phyloP scores from a whole-genome alignment of 1,140 invertebrate species.

The Atta colombica region DNA sequence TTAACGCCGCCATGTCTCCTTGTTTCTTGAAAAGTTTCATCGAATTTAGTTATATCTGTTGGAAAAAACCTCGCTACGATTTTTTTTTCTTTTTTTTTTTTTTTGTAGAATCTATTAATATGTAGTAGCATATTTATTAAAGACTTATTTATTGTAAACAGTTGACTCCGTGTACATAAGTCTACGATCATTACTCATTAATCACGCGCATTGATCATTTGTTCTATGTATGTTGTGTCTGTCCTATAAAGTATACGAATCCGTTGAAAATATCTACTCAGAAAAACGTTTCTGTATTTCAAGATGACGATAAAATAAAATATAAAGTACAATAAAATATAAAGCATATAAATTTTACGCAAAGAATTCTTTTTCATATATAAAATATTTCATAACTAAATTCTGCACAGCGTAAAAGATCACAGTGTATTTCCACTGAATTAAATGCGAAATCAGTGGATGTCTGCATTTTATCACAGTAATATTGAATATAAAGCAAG shows the following conservation, averaged over 20 bases:
- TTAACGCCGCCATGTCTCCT: constrained; percentile 28
- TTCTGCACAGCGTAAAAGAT: not conserved
- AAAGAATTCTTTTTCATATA: too few relatives aligned
- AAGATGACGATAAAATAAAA: constrained; percentile 2
- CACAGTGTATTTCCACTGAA: not conserved
- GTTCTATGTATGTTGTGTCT: constrained; percentile 70
- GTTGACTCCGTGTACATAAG: constrained; percentile 76
- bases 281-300: not conserved
- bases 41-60: constrained; percentile 34
- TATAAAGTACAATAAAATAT: too few relatives aligned
- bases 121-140: constrained; percentile 82
- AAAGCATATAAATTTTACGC: not conserved
- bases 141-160: constrained; percentile 81
- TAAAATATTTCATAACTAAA: not conserved
- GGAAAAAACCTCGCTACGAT: constrained; percentile 68
- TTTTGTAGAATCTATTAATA: constrained; percentile 74
- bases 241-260: constrained; percentile 63
- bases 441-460: not conserved
- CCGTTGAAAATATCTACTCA: constrained; percentile 62
- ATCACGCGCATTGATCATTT: constrained; percentile 73
- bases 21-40: constrained; percentile 62
- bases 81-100: not conserved
- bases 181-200: constrained; percentile 72
- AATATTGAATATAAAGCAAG: constrained; percentile 22
- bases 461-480: not conserved